Percentiles rank a stretch among this genome's conserved stretches.
These are phyloP conservation scores for Ptilonorhynchus violaceus DNA, from an alignment of 2,113 vertebrate genomes.

Conservation along the genomic window DNA sequence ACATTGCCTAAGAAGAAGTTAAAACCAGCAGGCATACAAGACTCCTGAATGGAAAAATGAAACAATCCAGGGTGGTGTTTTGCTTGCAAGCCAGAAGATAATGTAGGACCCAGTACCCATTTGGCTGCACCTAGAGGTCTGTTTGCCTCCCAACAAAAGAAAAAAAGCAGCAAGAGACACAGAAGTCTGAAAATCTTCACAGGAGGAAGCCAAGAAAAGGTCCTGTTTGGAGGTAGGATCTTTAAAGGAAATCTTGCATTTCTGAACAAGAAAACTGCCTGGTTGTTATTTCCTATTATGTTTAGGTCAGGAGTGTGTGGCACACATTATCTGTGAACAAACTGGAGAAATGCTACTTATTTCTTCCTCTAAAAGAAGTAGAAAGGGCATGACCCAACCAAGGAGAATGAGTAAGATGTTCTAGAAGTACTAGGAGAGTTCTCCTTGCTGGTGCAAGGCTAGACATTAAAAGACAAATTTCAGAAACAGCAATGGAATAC, in stretches of 20 bases:
- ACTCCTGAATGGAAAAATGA: neutral
- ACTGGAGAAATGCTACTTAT: neutral
- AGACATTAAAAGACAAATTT: neutral
- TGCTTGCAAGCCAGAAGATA: neutral
- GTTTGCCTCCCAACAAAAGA: neutral
- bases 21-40: neutral
- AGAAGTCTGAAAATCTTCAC: neutral
- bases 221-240: neutral
- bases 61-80: neutral
- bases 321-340: neutral
- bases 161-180: neutral
- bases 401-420: neutral
- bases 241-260: neutral
- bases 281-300: neutral
- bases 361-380: neutral
- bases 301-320: neutral
- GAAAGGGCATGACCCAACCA: neutral
- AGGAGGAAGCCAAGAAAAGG: neutral
- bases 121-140: neutral
- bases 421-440: neutral
- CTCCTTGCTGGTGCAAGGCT: neutral
- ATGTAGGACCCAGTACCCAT: neutral
- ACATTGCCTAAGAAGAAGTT: neutral
- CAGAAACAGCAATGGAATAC: neutral
- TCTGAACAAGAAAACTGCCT: neutral